Conservation (phyloP, 1,140 invertebrate genomes). For the Parasteatoda tepidariorum region DNA sequence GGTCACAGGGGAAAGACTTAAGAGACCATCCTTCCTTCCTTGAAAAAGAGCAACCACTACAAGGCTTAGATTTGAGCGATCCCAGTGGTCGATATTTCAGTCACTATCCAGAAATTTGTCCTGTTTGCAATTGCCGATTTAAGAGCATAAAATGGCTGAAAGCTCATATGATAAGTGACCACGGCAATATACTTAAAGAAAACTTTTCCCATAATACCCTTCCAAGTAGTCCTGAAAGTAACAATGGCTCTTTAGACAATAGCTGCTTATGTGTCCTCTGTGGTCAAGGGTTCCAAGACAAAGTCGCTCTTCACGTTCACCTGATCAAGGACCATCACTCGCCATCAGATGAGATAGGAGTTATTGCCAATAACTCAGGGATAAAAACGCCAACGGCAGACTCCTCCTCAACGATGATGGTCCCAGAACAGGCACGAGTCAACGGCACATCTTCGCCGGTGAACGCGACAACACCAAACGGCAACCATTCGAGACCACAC, state of each 20-base stretch:
- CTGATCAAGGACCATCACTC: slow-evolving; percentile 72
- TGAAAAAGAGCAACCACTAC: slow-evolving; percentile 40
- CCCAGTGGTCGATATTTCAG: slow-evolving; percentile 76
- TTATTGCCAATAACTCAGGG: slow-evolving; percentile 59
- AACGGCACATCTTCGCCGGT: slow-evolving; percentile 50
- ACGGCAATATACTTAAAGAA: slow-evolving; percentile 79
- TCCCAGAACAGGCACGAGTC: slow-evolving; percentile 51
- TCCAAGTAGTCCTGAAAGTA: slow-evolving; percentile 6
- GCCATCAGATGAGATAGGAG: slow-evolving; percentile 64
- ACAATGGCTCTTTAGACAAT: slow-evolving; percentile 20
- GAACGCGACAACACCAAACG: slow-evolving; percentile 35
- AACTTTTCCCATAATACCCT: slow-evolving; percentile 67
- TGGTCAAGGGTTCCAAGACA: slow-evolving; percentile 70
- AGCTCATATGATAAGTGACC: slow-evolving; percentile 87
- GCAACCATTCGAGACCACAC: slow-evolving; percentile 8
- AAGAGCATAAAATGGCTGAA: slow-evolving; percentile 90
- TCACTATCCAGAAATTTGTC: slow-evolving; percentile 83
- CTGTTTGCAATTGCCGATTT: slow-evolving; percentile 87
- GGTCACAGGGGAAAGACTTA: slow-evolving; percentile 60
- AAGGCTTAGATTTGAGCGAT: slow-evolving; percentile 66
- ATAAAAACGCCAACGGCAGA: slow-evolving; percentile 54
- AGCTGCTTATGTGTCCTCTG: slow-evolving; percentile 70
- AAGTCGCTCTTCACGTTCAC: slow-evolving; percentile 72
- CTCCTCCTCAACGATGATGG: slow-evolving; percentile 14
- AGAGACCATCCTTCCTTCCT: slow-evolving; percentile 45